These are phyloP conservation scores for Danio choprae DNA, from an alignment of 2,797 vertebrate genomes.

Conservation along the genomic window DNA sequence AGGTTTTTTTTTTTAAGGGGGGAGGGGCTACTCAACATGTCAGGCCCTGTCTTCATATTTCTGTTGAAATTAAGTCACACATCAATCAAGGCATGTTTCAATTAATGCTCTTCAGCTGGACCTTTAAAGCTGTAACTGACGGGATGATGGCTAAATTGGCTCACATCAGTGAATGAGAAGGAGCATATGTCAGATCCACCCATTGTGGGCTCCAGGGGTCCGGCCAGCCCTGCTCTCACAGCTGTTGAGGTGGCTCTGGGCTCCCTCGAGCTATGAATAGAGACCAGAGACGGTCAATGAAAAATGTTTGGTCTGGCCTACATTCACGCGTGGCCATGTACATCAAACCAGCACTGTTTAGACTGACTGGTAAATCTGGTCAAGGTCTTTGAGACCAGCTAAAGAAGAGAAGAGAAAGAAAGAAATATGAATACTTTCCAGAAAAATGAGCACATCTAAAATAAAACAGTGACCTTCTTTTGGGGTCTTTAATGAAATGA, in stretches of 20 bases:
- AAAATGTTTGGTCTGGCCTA: constrained; percentile 20
- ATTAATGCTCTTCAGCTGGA: too few relatives aligned
- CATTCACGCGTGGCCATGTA: constrained; percentile 13
- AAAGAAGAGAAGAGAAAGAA: constrained; percentile 21
- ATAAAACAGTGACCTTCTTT: constrained; percentile 10
- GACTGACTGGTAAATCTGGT: constrained; percentile 18
- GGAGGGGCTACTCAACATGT: too few relatives aligned
- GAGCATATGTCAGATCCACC: constrained; percentile 48
- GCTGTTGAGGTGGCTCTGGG: constrained; percentile 41
- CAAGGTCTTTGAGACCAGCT: neutral
- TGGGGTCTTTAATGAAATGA: constrained; percentile 7
- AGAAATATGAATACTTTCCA: constrained; percentile 27
- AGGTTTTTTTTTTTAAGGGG: too few relatives aligned
- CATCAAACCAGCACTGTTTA: constrained; percentile 16
- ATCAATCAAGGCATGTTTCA: too few relatives aligned
- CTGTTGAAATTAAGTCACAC: too few relatives aligned
- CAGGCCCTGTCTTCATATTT: too few relatives aligned
- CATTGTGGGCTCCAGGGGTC: constrained; percentile 35
- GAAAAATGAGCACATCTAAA: constrained; percentile 20
- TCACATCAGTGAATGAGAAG: constrained; percentile 34
- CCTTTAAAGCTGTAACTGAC: too few relatives aligned
- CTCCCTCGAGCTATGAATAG: constrained; percentile 48
- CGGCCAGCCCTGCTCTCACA: constrained; percentile 6
- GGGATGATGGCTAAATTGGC: constrained; percentile 42
- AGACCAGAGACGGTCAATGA: constrained; percentile 30